phyloP scores from a whole-genome alignment of 2,888 invertebrate genomes.

The Rhabditoides inermis region DNA sequence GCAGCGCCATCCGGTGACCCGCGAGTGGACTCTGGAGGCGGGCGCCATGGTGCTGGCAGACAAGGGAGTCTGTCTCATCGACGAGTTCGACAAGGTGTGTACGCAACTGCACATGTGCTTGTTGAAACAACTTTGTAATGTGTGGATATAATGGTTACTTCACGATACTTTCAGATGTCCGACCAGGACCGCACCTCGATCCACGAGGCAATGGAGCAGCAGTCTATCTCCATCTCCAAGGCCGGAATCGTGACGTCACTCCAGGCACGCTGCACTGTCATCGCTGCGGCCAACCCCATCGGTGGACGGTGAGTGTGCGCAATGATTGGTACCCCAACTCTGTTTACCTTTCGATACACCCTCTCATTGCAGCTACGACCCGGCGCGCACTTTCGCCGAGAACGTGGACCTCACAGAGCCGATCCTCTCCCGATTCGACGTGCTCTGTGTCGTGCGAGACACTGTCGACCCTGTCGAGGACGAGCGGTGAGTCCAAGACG shows the following conservation, averaged over 20 bases:
- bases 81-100: constrained; percentile 99
- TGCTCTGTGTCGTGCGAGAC: constrained; percentile 91
- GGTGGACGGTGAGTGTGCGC: constrained; percentile 59
- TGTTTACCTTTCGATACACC: neutral
- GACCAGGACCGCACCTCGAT: constrained; percentile 58
- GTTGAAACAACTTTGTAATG: no score
- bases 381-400: constrained; percentile 89
- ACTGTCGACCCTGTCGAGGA: constrained; percentile 77
- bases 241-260: constrained; percentile 96
- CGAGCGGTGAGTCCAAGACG: constrained; percentile 18
- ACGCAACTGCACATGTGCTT: no score
- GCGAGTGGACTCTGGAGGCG: constrained; percentile 96
- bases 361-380: constrained; percentile 66
- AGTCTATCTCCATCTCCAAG: constrained; percentile 92
- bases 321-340: no score
- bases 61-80: constrained; percentile 93
- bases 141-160: neutral
- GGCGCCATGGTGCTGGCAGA: constrained; percentile 91
- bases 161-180: constrained; percentile 13
- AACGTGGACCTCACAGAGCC: constrained; percentile 95
- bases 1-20: constrained; percentile 76
- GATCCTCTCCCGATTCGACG: constrained; percentile 92
- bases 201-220: constrained; percentile 99
- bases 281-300: constrained; percentile 96
- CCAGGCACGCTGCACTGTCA: constrained; percentile 91